Evolutionary conservation across 2,113 vertebrate genomes (phyloP).

Genomic region (Pteropus alecto): DNA sequence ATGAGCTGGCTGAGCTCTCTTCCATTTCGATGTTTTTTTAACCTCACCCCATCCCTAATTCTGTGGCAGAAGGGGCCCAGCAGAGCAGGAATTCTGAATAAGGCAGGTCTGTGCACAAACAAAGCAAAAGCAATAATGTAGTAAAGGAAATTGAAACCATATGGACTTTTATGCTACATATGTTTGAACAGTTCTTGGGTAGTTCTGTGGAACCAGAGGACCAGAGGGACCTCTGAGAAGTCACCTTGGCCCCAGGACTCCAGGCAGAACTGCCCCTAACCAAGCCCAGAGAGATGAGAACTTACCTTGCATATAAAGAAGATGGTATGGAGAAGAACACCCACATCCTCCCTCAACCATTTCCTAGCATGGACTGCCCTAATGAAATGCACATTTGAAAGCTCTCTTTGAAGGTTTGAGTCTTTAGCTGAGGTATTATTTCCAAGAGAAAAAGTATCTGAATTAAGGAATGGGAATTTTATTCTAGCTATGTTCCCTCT

Average conservation of each 20-base stretch:
- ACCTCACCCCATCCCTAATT: slow-evolving; percentile 54
- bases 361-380: not conserved
- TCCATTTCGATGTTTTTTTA: slow-evolving; percentile 79
- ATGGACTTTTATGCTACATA: slow-evolving; percentile 77
- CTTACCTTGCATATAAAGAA: not conserved
- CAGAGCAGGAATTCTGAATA: slow-evolving; percentile 57
- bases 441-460: slow-evolving; percentile 7
- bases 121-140: slow-evolving; percentile 71
- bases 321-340: not conserved
- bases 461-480: not conserved
- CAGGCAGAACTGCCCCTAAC: not conserved
- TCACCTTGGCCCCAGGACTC: slow-evolving; percentile 7
- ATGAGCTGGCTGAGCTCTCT: slow-evolving; percentile 76
- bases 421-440: slow-evolving; percentile 14
- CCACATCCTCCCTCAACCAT: not conserved
- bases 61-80: slow-evolving; percentile 66
- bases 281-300: not conserved
- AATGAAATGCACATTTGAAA: not conserved
- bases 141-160: slow-evolving; percentile 80
- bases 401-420: not conserved
- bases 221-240: not conserved
- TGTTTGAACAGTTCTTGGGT: slow-evolving; percentile 70
- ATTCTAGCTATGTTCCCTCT: not conserved
- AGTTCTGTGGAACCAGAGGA: not conserved
- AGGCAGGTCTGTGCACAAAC: slow-evolving; percentile 74